Conservation (phyloP, 2,113 vertebrate species). For the Lepidothrix coronata region DNA sequence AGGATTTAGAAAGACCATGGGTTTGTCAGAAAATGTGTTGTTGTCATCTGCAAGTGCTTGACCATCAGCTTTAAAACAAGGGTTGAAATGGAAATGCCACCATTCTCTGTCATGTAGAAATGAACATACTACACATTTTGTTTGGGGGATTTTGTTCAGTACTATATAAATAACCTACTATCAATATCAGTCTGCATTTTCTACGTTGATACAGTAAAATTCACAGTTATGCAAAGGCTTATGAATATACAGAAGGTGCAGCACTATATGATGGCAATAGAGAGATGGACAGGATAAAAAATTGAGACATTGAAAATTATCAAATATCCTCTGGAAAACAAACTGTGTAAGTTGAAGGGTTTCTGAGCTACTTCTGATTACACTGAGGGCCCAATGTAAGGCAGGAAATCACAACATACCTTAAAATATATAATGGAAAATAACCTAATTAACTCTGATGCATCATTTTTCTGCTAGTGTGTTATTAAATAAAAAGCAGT, state of each 20-base stretch:
- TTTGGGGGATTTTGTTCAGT: background rate
- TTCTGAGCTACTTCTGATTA: background rate
- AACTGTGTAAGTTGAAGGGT: constrained; percentile 25
- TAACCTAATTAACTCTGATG: background rate
- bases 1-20: background rate
- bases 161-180: background rate
- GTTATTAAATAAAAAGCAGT: background rate
- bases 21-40: background rate
- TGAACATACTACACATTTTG: background rate
- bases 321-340: background rate
- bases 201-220: background rate
- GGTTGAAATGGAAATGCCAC: background rate
- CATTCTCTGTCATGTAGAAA: background rate
- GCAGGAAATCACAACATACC: background rate
- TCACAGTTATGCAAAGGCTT: background rate
- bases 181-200: background rate
- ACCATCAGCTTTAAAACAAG: background rate
- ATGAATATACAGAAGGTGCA: background rate
- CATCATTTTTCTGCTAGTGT: background rate
- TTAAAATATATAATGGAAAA: background rate
- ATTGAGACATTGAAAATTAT: background rate
- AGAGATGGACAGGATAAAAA: background rate
- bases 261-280: background rate
- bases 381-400: background rate
- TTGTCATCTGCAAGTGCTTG: background rate